These are phyloP conservation scores for Phengaris arion DNA, from an alignment of 2,888 invertebrate species.

Conservation along the genomic window DNA sequence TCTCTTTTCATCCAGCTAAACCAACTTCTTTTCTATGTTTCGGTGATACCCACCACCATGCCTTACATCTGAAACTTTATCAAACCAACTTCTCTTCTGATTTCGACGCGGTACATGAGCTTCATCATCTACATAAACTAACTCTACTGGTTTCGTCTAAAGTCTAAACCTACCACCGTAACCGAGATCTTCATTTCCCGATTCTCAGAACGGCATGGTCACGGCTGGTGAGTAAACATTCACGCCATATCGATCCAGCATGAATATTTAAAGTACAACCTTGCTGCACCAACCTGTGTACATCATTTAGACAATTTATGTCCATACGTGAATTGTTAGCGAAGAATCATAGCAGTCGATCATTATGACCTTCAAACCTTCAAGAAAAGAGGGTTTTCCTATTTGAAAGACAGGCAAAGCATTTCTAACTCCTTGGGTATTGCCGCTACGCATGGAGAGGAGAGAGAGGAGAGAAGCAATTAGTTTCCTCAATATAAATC, in stretches of 20 bases:
- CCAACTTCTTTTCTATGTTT: too few relatives aligned
- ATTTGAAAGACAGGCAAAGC: too few relatives aligned
- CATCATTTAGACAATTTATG: constrained; percentile 21
- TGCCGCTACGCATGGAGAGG: too few relatives aligned
- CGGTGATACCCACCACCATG: too few relatives aligned
- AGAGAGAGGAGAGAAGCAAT: too few relatives aligned
- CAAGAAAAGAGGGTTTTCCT: background rate
- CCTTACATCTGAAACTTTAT: background rate
- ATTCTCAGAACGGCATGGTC: background rate
- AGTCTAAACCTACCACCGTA: background rate
- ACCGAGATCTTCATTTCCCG: background rate
- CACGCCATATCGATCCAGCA: constrained; percentile 70
- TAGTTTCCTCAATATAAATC: too few relatives aligned
- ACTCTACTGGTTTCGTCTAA: background rate
- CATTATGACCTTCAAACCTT: background rate
- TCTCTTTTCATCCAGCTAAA: too few relatives aligned
- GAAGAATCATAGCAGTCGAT: background rate
- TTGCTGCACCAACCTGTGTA: constrained; percentile 46
- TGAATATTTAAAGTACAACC: constrained; percentile 76
- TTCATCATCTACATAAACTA: background rate
- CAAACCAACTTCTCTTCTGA: background rate
- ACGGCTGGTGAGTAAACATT: constrained; percentile 6
- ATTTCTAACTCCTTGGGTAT: too few relatives aligned
- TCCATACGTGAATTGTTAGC: constrained; percentile 15
- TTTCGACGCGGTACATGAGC: background rate